phyloP scores from a whole-genome alignment of 1,140 invertebrate genomes.

The Hyles euphorbiae region DNA sequence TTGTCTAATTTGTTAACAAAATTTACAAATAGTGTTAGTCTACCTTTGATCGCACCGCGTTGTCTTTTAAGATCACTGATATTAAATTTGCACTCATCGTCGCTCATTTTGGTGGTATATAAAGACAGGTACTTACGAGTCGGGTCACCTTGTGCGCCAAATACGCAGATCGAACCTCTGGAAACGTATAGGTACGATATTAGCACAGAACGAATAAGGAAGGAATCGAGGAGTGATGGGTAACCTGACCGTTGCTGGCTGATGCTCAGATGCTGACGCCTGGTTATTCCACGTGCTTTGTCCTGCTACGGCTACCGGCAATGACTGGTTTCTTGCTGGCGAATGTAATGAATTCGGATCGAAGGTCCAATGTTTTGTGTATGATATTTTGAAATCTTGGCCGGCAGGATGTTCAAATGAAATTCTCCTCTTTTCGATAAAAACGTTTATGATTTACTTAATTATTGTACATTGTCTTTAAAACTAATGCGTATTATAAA shows the following conservation, averaged over 20 bases:
- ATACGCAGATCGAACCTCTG: neutral
- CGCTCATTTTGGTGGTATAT: constrained; percentile 6
- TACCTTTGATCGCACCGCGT: constrained; percentile 1
- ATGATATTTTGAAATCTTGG: too few species aligned
- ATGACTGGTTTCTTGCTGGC: too few species aligned
- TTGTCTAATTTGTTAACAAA: neutral
- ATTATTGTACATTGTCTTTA: too few species aligned
- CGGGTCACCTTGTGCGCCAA: neutral
- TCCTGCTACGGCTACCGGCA: neutral
- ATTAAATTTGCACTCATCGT: constrained; percentile 6
- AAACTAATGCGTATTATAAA: too few species aligned
- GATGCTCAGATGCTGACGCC: neutral
- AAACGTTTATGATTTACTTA: too few species aligned
- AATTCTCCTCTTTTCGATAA: too few species aligned
- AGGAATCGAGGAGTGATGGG: neutral
- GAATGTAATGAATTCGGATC: too few species aligned
- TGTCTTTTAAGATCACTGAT: neutral
- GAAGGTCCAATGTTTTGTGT: too few species aligned
- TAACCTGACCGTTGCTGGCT: neutral
- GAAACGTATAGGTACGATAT: neutral
- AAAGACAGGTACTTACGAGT: constrained; percentile 5
- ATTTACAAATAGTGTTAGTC: neutral
- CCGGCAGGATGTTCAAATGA: too few species aligned
- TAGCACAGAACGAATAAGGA: neutral
- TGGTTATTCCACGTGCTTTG: neutral